phyloP scores from a whole-genome alignment of 1,140 invertebrate genomes.

The Musca domestica region DNA sequence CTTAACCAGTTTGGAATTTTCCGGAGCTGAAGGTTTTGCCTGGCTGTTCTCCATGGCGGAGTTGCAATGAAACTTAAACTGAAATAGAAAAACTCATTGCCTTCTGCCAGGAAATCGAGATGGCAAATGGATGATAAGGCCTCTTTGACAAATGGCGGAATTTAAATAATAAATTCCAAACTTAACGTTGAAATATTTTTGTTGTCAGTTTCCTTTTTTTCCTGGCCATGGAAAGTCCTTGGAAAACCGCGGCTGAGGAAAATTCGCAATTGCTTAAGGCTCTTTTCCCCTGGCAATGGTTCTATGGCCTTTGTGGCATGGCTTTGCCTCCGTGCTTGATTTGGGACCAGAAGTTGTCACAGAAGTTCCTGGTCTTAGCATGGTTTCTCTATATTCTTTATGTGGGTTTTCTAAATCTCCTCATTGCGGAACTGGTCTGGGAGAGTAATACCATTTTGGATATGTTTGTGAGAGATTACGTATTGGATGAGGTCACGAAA shows the following conservation, averaged over 20 bases:
- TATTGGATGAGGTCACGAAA: neutral
- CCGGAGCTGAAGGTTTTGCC: no score
- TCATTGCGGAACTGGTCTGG: neutral
- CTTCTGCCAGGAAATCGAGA: no score
- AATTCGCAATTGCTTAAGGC: neutral
- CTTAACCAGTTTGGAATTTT: slow-evolving; percentile 4
- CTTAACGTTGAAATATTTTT: no score
- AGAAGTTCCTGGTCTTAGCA: neutral
- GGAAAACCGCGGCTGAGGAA: no score
- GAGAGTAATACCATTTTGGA: neutral
- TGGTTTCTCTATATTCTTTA: neutral
- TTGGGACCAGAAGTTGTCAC: neutral
- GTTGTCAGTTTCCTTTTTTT: no score
- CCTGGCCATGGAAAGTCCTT: no score
- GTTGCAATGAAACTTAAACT: no score
- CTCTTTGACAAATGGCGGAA: no score
- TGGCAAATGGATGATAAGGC: no score
- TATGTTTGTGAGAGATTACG: neutral
- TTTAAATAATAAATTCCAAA: no score
- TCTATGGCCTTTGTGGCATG: neutral
- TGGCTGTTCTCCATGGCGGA: no score
- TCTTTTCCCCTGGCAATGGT: neutral
- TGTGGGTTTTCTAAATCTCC: neutral
- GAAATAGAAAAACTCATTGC: no score
- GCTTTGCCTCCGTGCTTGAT: neutral